Percentiles rank a stretch among this genome's conserved stretches.
Conservation (phyloP, 1,140 invertebrate species). For the Zelostemma sp. region DNA sequence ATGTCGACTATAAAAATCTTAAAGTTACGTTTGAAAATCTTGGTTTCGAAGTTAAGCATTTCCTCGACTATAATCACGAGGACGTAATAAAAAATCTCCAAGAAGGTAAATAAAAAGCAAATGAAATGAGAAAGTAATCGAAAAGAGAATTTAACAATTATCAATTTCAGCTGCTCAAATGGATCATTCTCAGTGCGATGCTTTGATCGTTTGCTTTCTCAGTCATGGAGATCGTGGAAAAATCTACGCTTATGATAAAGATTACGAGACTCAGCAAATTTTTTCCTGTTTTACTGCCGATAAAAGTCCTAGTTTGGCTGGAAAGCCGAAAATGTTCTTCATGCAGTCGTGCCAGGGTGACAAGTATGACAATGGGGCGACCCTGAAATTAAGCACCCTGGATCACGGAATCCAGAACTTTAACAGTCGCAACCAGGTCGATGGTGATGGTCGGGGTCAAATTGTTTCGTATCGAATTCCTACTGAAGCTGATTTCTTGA, state of each 20-base stretch:
- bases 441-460: constrained; percentile 76
- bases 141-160: no score
- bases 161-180: constrained; percentile 72
- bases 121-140: no score
- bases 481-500: constrained; percentile 92
- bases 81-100: constrained; percentile 78
- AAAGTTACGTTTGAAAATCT: no score
- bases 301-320: constrained; percentile 86
- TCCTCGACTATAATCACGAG: constrained; percentile 74
- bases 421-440: constrained; percentile 78
- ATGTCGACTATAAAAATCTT: no score
- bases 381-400: no score
- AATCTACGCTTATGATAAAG: constrained; percentile 88
- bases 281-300: constrained; percentile 90
- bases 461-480: constrained; percentile 90
- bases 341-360: constrained; percentile 94
- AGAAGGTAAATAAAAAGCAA: constrained; percentile 70
- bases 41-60: constrained; percentile 80
- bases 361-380: constrained; percentile 81
- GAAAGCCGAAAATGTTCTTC: constrained; percentile 94
- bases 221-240: constrained; percentile 91
- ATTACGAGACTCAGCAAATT: constrained; percentile 85
- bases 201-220: constrained; percentile 84
- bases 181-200: constrained; percentile 85
- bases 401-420: no score